These are phyloP conservation scores for Dicerorhinus sumatrensis DNA, from an alignment of 2,113 vertebrate genomes.

Conservation along the genomic window DNA sequence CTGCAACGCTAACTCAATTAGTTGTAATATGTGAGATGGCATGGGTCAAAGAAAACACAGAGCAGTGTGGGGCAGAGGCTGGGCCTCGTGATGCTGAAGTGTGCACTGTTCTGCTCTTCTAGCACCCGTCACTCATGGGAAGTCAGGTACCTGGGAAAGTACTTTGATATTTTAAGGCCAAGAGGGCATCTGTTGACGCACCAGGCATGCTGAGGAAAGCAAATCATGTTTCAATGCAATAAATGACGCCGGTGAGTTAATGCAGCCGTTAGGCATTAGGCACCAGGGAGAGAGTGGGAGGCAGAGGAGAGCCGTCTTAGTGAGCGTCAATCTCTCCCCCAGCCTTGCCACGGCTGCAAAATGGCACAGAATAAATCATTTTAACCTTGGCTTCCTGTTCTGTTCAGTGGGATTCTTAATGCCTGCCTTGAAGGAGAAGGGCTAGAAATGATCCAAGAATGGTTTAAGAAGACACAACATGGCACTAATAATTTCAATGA, in stretches of 20 bases:
- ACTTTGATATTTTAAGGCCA: background rate
- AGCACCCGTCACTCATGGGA: background rate
- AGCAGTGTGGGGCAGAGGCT: background rate
- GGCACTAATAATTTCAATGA: background rate
- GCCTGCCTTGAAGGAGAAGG: background rate
- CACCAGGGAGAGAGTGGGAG: background rate
- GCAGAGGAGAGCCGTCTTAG: background rate
- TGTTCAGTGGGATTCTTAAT: slow-evolving; percentile 12
- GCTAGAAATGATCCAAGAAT: background rate
- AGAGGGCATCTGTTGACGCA: background rate
- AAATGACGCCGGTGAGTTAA: background rate
- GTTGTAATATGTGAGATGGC: background rate
- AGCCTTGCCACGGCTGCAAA: background rate
- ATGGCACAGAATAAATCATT: background rate
- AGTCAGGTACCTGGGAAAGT: background rate
- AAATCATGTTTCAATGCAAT: background rate
- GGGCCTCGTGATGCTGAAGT: background rate
- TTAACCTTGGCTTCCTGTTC: background rate
- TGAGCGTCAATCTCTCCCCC: background rate
- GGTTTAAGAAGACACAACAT: background rate
- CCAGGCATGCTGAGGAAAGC: slow-evolving; percentile 51
- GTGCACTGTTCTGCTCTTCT: background rate
- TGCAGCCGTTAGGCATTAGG: background rate
- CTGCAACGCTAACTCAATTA: background rate
- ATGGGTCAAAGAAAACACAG: background rate